phyloP scores from a whole-genome alignment of 2,113 vertebrate genomes.

The Pseudorasbora parva region DNA sequence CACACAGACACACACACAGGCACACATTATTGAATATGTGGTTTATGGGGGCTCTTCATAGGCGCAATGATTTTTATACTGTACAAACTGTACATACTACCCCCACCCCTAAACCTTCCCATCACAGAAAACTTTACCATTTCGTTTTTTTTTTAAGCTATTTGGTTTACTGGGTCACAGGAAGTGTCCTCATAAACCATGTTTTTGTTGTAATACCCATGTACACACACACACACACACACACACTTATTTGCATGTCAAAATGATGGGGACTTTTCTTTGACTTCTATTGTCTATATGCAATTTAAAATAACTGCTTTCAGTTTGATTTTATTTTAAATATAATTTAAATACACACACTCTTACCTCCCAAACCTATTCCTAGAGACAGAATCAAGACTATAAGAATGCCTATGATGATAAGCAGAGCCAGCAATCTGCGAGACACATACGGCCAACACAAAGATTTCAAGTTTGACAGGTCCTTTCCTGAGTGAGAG shows the following conservation, averaged over 20 bases:
- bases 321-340: neutral
- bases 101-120: too few relatives aligned
- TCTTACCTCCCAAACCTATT: constrained; percentile 63
- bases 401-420: constrained; percentile 44
- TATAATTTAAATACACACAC: neutral
- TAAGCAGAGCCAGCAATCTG: constrained; percentile 50
- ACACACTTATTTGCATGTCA: neutral
- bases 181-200: too few relatives aligned
- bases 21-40: neutral
- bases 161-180: too few relatives aligned
- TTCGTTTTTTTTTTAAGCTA: too few relatives aligned
- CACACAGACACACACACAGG: constrained; percentile 26
- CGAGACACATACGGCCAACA: constrained; percentile 44
- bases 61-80: too few relatives aligned
- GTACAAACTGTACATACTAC: too few relatives aligned
- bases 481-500: constrained; percentile 41
- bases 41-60: too few relatives aligned
- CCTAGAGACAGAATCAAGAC: constrained; percentile 52
- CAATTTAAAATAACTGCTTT: too few relatives aligned
- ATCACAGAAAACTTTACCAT: too few relatives aligned
- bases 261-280: neutral
- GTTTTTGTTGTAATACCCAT: too few relatives aligned
- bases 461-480: constrained; percentile 32
- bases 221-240: too few relatives aligned
- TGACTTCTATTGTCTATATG: neutral